phyloP scores from a whole-genome alignment of 2,888 invertebrate species.

The Crioceris asparagi region DNA sequence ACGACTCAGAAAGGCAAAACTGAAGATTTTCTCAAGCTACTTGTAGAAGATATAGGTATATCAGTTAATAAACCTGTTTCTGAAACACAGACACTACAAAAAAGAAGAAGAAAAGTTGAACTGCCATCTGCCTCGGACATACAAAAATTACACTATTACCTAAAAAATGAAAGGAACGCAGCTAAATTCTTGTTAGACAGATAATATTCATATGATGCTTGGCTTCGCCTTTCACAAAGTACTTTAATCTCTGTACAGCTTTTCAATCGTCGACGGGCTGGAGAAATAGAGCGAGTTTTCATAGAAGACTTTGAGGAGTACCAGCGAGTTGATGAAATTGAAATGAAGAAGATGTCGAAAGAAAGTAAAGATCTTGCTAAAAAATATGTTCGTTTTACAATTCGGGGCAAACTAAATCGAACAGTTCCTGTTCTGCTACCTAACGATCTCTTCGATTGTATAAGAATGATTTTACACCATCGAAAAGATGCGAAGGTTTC shows the following conservation, averaged over 20 bases:
- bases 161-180: constrained; percentile 3
- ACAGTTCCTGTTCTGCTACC: no score
- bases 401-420: no score
- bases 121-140: constrained; percentile 7
- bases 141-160: constrained; percentile 3
- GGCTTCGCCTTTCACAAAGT: constrained; percentile 3
- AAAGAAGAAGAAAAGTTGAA: constrained; percentile 5
- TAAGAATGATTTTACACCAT: no score
- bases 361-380: constrained; percentile 1
- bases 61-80: constrained; percentile 8
- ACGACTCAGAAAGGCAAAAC: constrained; percentile 1
- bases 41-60: constrained; percentile 4
- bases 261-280: constrained; percentile 6
- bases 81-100: constrained; percentile 8
- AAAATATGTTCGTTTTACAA: constrained; percentile 9
- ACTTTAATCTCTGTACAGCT: constrained; percentile 6
- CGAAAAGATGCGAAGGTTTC: no score
- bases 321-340: no score
- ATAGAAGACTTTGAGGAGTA: constrained; percentile 7
- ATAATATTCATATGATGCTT: background rate
- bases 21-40: constrained; percentile 6
- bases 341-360: background rate
- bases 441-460: no score
- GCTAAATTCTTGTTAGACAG: background rate
- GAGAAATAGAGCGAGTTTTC: constrained; percentile 6